These are phyloP conservation scores for Spermophilus dauricus DNA, from an alignment of 2,113 vertebrate species.

Conservation along the genomic window DNA sequence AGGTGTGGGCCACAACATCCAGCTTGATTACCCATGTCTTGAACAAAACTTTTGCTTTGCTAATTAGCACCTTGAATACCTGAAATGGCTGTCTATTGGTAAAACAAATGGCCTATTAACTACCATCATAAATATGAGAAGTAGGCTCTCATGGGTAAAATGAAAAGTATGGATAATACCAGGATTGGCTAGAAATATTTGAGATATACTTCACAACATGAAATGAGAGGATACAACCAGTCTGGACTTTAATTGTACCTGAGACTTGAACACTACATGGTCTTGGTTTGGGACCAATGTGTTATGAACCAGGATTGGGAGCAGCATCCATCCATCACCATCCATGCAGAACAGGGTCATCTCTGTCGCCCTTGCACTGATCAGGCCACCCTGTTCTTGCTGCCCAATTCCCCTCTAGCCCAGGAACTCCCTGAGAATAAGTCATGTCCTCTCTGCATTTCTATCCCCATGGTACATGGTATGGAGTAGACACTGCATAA, in stretches of 20 bases:
- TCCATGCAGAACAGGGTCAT: not conserved
- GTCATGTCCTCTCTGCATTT: not conserved
- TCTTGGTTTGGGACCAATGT: not conserved
- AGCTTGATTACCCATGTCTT: not conserved
- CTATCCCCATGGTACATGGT: not conserved
- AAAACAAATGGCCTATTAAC: not conserved
- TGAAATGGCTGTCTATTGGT: not conserved
- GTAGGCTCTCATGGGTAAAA: not conserved
- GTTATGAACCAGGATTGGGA: not conserved
- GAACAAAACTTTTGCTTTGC: not conserved
- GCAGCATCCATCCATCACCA: not conserved
- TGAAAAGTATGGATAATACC: not conserved
- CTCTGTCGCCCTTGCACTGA: not conserved
- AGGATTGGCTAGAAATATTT: not conserved
- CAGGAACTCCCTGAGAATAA: not conserved
- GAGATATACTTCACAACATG: not conserved
- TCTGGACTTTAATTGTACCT: not conserved
- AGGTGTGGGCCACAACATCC: not conserved
- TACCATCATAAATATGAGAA: not conserved
- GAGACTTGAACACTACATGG: not conserved
- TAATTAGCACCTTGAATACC: not conserved
- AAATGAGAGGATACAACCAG: not conserved
- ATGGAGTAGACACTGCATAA: not conserved
- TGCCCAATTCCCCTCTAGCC: not conserved
- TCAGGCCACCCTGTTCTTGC: not conserved